Conservation (phyloP, 2,797 vertebrate genomes). For the Denticeps clupeoides region DNA sequence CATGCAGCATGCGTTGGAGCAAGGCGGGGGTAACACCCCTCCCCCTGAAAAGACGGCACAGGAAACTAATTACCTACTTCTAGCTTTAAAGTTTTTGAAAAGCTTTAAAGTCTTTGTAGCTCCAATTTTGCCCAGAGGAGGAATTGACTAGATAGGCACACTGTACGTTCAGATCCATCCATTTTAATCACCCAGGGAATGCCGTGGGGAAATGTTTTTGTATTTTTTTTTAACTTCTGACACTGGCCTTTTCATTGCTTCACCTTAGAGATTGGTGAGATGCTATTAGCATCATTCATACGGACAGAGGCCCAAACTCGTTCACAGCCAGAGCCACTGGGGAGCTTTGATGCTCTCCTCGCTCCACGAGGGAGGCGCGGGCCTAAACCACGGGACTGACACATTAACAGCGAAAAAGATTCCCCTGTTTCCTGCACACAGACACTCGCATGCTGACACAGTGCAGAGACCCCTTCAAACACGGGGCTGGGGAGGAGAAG, state of each 20-base stretch:
- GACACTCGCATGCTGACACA: slow-evolving; percentile 12
- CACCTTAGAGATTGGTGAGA: slow-evolving; percentile 31
- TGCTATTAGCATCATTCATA: slow-evolving; percentile 41
- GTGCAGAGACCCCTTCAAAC: slow-evolving; percentile 18
- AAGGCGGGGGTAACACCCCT: too few species aligned
- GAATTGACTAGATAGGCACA: slow-evolving; percentile 36
- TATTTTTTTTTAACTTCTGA: slow-evolving; percentile 36
- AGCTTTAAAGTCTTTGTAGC: slow-evolving; percentile 43
- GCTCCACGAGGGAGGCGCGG: slow-evolving; percentile 28
- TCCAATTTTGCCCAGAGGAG: slow-evolving; percentile 35
- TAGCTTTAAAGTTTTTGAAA: slow-evolving; percentile 37
- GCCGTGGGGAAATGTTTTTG: slow-evolving; percentile 37
- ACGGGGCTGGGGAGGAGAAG: background rate
- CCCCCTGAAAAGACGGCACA: slow-evolving; percentile 11
- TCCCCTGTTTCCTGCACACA: background rate
- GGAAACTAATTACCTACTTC: slow-evolving; percentile 35
- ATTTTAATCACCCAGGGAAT: slow-evolving; percentile 41
- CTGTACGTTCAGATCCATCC: slow-evolving; percentile 34
- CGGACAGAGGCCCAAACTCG: slow-evolving; percentile 31
- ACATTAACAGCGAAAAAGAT: slow-evolving; percentile 17
- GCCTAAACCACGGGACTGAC: slow-evolving; percentile 22
- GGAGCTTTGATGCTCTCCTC: slow-evolving; percentile 30
- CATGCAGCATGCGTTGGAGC: too few species aligned
- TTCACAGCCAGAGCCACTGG: slow-evolving; percentile 15
- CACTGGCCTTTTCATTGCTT: slow-evolving; percentile 29